Base-by-base conservation (phyloP, 2,113 vertebrate genomes). In the Numida meleagris region DNA sequence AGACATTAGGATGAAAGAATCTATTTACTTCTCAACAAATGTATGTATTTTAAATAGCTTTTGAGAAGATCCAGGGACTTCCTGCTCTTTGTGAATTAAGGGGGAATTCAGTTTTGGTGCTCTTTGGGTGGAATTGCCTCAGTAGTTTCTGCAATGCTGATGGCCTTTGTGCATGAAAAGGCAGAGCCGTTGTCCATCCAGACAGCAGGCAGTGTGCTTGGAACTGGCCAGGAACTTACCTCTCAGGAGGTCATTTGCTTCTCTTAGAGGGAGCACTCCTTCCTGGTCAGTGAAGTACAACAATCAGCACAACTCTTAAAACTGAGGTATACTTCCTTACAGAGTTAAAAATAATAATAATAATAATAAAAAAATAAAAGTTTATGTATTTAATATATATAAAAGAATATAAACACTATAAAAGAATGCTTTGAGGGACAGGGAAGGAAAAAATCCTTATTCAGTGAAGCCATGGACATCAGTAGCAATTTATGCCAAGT, bases 311-410 rank as follows among this genome's bases (percentile, higher is more conserved):
- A 80, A 20, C 19, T 70, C 67, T 93, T 86, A 72, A 71, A 91
- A 34, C 11, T 16, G 15, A 86, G 75, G 63, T 78, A 6, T 29
- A 33, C 72, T 59, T 82, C n/a, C 74, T 24, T 51, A 40, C 6
- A 62, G 13, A 86, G 31, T 40, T 74, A 58, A 91, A 94, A 93
- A 71, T n/a, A n/a, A n/a, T n/a, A n/a, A n/a, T n/a, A n/a, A n/a
- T n/a, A n/a, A n/a, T n/a, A n/a, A n/a, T n/a, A n/a, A n/a, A n/a
- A n/a, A n/a, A n/a, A n/a, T n/a, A n/a, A n/a, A n/a, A n/a, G n/a
- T n/a, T n/a, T n/a, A n/a, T n/a, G n/a, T n/a, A n/a, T n/a, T n/a
- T n/a, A n/a, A n/a, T n/a, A n/a, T n/a, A n/a, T n/a, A n/a, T n/a
- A n/a, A n/a, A n/a, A n/a, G n/a, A n/a, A n/a, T n/a, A n/a, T n/a